Percentiles rank a stretch among this genome's conserved stretches.
These are phyloP conservation scores for Opisthocomus hoazin DNA, from an alignment of 2,113 vertebrate genomes.

Conservation along the genomic window DNA sequence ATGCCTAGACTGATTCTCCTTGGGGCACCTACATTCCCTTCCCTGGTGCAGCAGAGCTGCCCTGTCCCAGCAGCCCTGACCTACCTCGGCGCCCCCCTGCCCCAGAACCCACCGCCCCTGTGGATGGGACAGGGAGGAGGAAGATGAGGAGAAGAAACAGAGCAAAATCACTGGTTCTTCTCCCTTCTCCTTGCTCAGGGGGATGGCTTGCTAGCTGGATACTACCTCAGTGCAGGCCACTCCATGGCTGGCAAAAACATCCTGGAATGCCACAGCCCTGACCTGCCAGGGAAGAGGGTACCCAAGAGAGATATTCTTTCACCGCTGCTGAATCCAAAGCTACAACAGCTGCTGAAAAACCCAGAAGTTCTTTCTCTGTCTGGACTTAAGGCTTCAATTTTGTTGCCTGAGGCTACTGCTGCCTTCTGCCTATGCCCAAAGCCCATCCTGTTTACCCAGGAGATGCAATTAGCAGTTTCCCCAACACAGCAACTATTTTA, in stretches of 20 bases:
- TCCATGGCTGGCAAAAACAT: not conserved
- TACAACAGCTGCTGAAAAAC: not conserved
- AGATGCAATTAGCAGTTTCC: not conserved
- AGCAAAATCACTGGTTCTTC: not conserved
- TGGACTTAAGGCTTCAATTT: not conserved
- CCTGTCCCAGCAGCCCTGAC: not conserved
- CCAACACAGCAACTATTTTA: not conserved
- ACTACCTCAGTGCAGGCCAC: not conserved
- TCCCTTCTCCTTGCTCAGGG: not conserved
- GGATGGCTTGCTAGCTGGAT: not conserved
- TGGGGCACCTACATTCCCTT: not conserved
- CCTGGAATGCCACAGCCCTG: fast-evolving
- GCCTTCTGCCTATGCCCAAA: not conserved
- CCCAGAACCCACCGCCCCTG: not conserved
- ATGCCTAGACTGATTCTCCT: not conserved
- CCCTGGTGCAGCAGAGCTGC: not conserved
- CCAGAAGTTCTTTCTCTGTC: not conserved
- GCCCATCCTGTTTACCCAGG: not conserved
- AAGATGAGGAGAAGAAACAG: not conserved
- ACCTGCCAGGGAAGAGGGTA: not conserved
- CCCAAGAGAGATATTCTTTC: not conserved
- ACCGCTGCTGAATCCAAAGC: not conserved
- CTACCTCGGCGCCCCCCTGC: fast-evolving
- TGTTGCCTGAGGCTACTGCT: not conserved
- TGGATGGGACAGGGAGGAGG: not conserved